Evolutionary conservation across 2,888 invertebrate species (phyloP).

Genomic region (Archips xylosteana): DNA sequence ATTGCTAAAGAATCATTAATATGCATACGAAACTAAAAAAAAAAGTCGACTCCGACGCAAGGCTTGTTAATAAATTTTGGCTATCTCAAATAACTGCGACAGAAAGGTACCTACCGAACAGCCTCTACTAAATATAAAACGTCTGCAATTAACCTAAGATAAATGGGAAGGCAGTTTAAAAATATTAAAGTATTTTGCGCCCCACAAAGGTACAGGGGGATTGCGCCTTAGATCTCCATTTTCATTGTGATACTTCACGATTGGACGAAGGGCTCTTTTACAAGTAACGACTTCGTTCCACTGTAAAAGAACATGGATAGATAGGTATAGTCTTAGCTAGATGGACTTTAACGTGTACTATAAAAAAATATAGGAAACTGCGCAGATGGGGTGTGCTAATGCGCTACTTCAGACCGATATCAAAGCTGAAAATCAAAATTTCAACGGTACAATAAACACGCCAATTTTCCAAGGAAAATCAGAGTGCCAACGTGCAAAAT

Average conservation of each 20-base stretch:
- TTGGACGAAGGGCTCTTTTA: constrained; percentile 11
- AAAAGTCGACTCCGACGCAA: background rate
- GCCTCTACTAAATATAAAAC: constrained; percentile 25
- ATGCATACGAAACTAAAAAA: constrained; percentile 5
- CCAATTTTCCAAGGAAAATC: background rate
- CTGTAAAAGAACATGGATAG: background rate
- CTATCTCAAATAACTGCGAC: constrained; percentile 28
- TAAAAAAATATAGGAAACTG: constrained; percentile 19
- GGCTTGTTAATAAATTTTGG: constrained; percentile 24
- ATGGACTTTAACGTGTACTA: constrained; percentile 20
- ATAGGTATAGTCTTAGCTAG: constrained; percentile 2
- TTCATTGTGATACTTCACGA: constrained; percentile 34
- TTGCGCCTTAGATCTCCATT: constrained; percentile 45
- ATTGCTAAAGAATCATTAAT: constrained; percentile 2
- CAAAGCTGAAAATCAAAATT: constrained; percentile 3
- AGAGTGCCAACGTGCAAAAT: background rate
- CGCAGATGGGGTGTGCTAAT: constrained; percentile 10
- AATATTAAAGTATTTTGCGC: constrained; percentile 45
- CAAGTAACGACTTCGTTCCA: constrained; percentile 26
- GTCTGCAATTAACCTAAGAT: constrained; percentile 34
- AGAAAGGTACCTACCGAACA: constrained; percentile 5
- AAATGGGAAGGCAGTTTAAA: constrained; percentile 34
- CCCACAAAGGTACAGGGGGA: constrained; percentile 18
- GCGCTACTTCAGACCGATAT: background rate
- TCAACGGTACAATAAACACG: background rate